Evolutionary conservation across 2,113 vertebrate species (phyloP).

Genomic region (Cyanocitta stelleri): DNA sequence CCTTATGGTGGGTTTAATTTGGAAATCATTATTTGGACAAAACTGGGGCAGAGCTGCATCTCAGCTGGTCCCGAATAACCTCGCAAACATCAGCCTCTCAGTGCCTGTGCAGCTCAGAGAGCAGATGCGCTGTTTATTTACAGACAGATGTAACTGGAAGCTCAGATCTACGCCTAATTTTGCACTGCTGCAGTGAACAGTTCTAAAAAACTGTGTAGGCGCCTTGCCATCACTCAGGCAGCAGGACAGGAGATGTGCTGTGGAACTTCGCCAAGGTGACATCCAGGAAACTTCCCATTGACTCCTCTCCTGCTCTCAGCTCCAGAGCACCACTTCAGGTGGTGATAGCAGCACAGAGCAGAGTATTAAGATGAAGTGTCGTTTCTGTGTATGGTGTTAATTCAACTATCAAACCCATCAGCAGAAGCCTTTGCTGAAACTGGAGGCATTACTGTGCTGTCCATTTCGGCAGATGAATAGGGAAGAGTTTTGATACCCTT

Average conservation of each 20-base stretch:
- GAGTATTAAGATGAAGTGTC: not conserved
- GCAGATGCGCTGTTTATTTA: not conserved
- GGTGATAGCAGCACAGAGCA: not conserved
- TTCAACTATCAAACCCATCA: not conserved
- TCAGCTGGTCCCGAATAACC: not conserved
- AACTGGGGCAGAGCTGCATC: conserved; percentile 19
- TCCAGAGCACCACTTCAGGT: not conserved
- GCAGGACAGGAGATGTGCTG: not conserved
- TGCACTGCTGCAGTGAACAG: not conserved
- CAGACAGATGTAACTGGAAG: not conserved
- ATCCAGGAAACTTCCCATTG: not conserved
- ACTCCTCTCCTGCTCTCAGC: not conserved
- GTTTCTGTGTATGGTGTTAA: not conserved
- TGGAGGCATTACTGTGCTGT: not conserved
- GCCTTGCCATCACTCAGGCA: not conserved
- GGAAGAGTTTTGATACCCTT: not conserved
- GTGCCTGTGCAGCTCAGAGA: not conserved
- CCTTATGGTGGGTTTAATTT: conserved; percentile 13
- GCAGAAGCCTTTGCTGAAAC: not conserved
- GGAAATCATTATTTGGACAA: not conserved
- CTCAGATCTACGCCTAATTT: not conserved
- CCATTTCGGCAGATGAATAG: not conserved
- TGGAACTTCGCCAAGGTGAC: not conserved
- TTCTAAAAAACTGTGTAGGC: not conserved
- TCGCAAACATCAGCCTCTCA: not conserved